These are phyloP conservation scores for Pristionchus maxplancki DNA, from an alignment of 2,888 invertebrate species.

Conservation along the genomic window DNA sequence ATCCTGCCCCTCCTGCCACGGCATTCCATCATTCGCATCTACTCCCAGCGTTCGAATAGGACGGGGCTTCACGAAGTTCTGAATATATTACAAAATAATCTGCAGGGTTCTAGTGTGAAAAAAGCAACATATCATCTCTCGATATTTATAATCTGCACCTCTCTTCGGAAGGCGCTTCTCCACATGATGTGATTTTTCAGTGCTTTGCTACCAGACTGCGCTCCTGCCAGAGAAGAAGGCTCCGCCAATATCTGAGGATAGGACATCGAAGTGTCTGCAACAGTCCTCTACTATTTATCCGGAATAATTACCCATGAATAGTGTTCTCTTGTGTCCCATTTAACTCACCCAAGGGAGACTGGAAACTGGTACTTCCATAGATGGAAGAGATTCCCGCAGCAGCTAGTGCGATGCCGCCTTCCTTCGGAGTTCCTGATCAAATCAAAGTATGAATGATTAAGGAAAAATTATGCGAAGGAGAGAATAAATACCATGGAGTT, in stretches of 20 bases:
- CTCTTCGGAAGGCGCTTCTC: slow-evolving; percentile 70
- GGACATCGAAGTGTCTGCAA: not conserved
- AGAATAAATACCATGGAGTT: not conserved
- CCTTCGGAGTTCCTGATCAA: not conserved
- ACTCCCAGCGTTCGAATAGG: slow-evolving; percentile 50
- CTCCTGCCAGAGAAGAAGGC: slow-evolving; percentile 52
- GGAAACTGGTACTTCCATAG: slow-evolving; percentile 31
- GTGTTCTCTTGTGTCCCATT: no score
- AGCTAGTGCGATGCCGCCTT: not conserved
- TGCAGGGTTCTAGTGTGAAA: no score
- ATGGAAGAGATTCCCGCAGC: slow-evolving; percentile 22
- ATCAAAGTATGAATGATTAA: not conserved
- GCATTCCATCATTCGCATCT: slow-evolving; percentile 25
- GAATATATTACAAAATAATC: not conserved
- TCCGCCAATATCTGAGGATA: not conserved
- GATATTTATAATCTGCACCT: no score
- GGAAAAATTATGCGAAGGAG: not conserved
- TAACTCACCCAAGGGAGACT: slow-evolving; percentile 26
- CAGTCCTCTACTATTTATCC: no score
- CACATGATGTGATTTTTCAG: slow-evolving; percentile 75
- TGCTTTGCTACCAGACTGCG: slow-evolving; percentile 68
- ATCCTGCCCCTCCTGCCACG: not conserved
- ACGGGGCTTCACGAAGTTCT: slow-evolving; percentile 54
- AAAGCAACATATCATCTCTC: no score
- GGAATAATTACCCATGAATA: not conserved